These are phyloP conservation scores for Ianthella basta DNA, from an alignment of 37 sponge, comb jelly and placozoan species.

Conservation along the genomic window DNA sequence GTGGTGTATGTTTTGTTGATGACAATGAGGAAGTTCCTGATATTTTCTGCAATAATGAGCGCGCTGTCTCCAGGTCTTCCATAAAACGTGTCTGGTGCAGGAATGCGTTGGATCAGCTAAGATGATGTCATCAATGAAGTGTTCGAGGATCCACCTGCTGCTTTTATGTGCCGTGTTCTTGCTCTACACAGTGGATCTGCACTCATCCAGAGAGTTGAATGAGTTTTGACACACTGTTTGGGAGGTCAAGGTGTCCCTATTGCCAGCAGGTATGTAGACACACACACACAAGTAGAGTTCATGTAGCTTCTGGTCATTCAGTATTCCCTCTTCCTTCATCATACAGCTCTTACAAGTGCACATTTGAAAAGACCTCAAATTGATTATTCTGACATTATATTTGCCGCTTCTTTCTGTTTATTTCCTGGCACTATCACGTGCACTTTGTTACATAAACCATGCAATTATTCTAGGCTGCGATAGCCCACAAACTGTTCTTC, in stretches of 20 bases:
- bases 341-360: neutral
- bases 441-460: no score
- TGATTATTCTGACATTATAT: no score
- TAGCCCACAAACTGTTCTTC: no score
- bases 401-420: no score
- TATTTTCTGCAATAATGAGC: slow-evolving; percentile 15
- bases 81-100: slow-evolving; percentile 21
- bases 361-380: no score
- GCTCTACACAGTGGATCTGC: slow-evolving; percentile 27
- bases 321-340: neutral
- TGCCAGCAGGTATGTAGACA: neutral
- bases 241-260: slow-evolving; percentile 18
- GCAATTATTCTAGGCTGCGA: no score
- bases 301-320: neutral
- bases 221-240: neutral
- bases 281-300: neutral
- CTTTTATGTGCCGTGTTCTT: no score
- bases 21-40: neutral
- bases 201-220: neutral
- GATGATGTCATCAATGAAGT: no score
- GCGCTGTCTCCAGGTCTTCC: slow-evolving; percentile 19
- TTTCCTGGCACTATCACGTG: no score
- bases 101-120: neutral
- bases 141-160: neutral
- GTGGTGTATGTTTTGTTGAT: slow-evolving; percentile 20